Conservation (phyloP, 2,888 invertebrate species). For the Phyllotreta striolata region DNA sequence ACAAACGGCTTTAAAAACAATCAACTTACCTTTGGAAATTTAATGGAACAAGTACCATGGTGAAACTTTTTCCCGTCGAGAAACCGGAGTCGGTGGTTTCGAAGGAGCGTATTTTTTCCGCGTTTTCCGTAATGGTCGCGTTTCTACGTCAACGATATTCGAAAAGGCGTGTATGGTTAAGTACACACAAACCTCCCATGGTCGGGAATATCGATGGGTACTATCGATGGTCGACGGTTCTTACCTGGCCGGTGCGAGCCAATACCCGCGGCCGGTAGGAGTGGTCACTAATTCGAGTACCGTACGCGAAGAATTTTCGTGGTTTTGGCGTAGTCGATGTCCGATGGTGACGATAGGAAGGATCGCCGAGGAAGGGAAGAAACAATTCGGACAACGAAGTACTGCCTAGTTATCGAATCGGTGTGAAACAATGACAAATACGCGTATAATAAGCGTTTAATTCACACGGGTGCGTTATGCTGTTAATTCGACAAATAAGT, state of each 20-base stretch:
- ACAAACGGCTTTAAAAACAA: no score
- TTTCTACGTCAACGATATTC: constrained; percentile 8
- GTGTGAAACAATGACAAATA: constrained; percentile 63
- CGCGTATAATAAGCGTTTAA: constrained; percentile 60
- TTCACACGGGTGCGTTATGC: constrained; percentile 57
- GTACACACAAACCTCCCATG: constrained; percentile 28
- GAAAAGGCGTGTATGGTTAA: constrained; percentile 21
- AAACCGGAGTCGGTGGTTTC: no score
- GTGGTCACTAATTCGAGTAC: constrained; percentile 52
- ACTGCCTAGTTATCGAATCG: constrained; percentile 58
- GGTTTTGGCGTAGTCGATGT: constrained; percentile 48
- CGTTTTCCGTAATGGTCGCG: constrained; percentile 1
- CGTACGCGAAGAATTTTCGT: constrained; percentile 52
- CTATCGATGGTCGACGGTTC: constrained; percentile 35
- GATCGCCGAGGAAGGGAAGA: no score
- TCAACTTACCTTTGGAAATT: no score
- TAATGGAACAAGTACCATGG: no score
- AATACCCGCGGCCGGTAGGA: constrained; percentile 47
- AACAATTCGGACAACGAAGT: no score
- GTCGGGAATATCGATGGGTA: constrained; percentile 38
- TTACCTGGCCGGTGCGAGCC: constrained; percentile 44
- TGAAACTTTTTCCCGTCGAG: no score
- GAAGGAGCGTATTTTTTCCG: not conserved
- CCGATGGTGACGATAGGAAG: constrained; percentile 45
- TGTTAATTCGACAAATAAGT: constrained; percentile 57